These are phyloP conservation scores for Pleuronectes platessa DNA, from an alignment of 2,113 vertebrate species.

Conservation along the genomic window DNA sequence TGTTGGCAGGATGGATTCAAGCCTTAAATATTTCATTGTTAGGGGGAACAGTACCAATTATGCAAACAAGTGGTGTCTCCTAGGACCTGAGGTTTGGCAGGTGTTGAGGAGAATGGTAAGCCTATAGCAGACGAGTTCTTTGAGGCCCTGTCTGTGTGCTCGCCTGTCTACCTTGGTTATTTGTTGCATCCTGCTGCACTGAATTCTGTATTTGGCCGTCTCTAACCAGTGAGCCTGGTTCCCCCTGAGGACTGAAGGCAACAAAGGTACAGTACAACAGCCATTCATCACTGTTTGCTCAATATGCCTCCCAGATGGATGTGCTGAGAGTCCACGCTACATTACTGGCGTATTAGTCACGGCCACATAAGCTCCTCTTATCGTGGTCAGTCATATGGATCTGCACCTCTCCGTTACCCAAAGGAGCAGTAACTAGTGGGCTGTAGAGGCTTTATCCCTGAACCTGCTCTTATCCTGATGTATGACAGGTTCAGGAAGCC, in stretches of 20 bases:
- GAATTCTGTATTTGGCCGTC: slow-evolving; percentile 37
- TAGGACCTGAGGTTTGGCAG: slow-evolving; percentile 59
- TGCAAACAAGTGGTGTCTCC: slow-evolving; percentile 58
- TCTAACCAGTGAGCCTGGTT: slow-evolving; percentile 26
- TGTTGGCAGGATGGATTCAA: slow-evolving; percentile 26
- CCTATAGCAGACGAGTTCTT: slow-evolving; percentile 45
- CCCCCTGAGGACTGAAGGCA: slow-evolving; percentile 28
- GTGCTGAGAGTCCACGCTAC: slow-evolving; percentile 62
- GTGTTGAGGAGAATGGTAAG: slow-evolving; percentile 33
- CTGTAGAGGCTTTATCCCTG: slow-evolving; percentile 56
- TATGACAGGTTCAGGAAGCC: slow-evolving; percentile 35
- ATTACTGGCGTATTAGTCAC: slow-evolving; percentile 68
- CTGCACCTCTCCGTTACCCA: slow-evolving; percentile 48
- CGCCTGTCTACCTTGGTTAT: slow-evolving; percentile 32
- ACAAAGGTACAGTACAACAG: slow-evolving; percentile 47
- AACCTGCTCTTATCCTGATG: slow-evolving; percentile 52
- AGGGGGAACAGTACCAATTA: slow-evolving; percentile 52
- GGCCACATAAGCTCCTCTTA: slow-evolving; percentile 49
- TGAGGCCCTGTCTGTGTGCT: slow-evolving; percentile 26
- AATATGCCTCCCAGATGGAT: slow-evolving; percentile 55
- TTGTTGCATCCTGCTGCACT: slow-evolving; percentile 50
- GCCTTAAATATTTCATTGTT: slow-evolving; percentile 48
- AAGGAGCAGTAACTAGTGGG: slow-evolving; percentile 55
- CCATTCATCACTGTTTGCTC: slow-evolving; percentile 43
- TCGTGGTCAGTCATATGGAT: slow-evolving; percentile 61